Conservation (phyloP, 2,797 vertebrate genomes). For the Rallus crepitans region DNA sequence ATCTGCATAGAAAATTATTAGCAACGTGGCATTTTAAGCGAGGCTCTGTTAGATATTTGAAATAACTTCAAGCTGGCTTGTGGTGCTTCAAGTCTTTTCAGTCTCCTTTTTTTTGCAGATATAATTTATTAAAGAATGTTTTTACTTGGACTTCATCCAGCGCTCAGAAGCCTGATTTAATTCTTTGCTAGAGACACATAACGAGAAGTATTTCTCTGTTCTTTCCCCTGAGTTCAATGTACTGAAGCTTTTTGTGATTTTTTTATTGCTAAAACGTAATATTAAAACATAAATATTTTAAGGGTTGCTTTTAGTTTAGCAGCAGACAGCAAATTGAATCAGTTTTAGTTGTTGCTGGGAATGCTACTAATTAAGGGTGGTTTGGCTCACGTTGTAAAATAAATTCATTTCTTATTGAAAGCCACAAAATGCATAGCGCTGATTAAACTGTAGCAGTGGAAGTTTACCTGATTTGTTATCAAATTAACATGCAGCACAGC, state of each 20-base stretch:
- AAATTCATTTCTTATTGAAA: background rate
- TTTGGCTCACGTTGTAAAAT: background rate
- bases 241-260: constrained; percentile 11
- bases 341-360: background rate
- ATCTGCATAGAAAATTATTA: fast-evolving
- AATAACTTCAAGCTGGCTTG: background rate
- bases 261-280: background rate
- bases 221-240: background rate
- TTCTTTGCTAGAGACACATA: background rate
- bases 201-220: background rate
- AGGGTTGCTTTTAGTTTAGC: constrained; percentile 6
- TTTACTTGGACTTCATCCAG: background rate
- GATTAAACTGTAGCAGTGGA: background rate
- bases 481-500: constrained; percentile 23
- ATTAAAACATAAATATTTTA: constrained; percentile 39
- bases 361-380: background rate
- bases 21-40: background rate
- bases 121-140: background rate
- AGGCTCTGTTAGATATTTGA: background rate
- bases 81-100: background rate
- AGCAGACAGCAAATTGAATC: background rate
- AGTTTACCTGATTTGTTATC: constrained; percentile 37
- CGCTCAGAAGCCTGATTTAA: background rate
- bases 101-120: background rate
- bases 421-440: background rate